Conservation (phyloP, 2,113 vertebrate genomes). For the Bubo blakistoni region DNA sequence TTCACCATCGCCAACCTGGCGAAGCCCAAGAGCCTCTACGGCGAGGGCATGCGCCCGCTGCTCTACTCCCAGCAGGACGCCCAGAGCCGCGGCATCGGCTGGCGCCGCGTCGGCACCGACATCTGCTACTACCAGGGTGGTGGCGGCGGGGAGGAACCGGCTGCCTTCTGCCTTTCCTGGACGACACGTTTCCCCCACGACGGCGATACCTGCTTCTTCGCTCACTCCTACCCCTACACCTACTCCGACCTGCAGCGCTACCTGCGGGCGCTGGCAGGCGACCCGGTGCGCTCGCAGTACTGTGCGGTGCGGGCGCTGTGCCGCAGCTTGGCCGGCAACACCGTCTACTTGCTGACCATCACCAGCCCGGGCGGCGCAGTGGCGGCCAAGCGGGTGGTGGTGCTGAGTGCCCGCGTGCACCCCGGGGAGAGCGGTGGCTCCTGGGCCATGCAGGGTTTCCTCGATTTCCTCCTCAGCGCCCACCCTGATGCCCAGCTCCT, state of each 20-base stretch:
- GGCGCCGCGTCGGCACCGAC: slow-evolving; percentile 76
- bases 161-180: slow-evolving; percentile 83
- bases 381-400: slow-evolving; percentile 77
- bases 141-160: not conserved
- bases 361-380: slow-evolving; percentile 57
- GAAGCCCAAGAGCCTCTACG: slow-evolving; percentile 87
- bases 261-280: slow-evolving; percentile 68
- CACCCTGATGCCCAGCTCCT: slow-evolving; percentile 82
- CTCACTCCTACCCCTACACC: slow-evolving; percentile 91
- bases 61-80: slow-evolving; percentile 87
- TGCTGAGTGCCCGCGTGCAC: slow-evolving; percentile 86
- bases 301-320: slow-evolving; percentile 83
- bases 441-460: slow-evolving; percentile 90
- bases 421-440: slow-evolving; percentile 87
- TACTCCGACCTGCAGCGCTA: slow-evolving; percentile 85
- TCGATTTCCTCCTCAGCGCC: slow-evolving; percentile 86
- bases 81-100: slow-evolving; percentile 70
- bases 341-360: slow-evolving; percentile 82
- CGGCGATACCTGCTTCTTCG: slow-evolving; percentile 87
- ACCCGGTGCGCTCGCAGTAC: slow-evolving; percentile 70
- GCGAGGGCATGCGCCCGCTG: slow-evolving; percentile 82
- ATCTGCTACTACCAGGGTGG: slow-evolving; percentile 78
- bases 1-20: slow-evolving; percentile 92
- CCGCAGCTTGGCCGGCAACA: slow-evolving; percentile 86
- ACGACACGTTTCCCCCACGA: slow-evolving; percentile 80